Conservation (phyloP, 2,888 invertebrate species). For the Coleophora flavipennella region DNA sequence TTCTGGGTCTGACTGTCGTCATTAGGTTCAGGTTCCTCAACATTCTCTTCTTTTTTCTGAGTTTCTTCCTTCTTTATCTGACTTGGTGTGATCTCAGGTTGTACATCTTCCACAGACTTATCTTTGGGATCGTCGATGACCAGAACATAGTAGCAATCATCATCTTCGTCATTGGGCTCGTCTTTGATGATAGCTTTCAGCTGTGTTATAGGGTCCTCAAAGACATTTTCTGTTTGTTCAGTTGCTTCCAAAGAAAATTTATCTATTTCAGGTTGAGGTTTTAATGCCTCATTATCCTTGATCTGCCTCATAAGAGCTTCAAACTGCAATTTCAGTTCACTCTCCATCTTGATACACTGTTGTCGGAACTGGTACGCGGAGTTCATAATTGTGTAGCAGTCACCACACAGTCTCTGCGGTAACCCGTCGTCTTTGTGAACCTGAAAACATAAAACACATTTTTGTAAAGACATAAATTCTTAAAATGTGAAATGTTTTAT, state of each 20-base stretch:
- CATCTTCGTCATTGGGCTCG: constrained; percentile 57
- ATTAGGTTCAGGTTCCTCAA: constrained; percentile 7
- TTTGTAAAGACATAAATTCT: no score
- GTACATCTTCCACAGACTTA: constrained; percentile 6
- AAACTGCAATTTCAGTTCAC: constrained; percentile 48
- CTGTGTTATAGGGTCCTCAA: constrained; percentile 49
- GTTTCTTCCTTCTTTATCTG: constrained; percentile 11
- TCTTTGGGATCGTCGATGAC: constrained; percentile 53
- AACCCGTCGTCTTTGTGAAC: constrained; percentile 50
- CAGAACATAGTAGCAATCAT: constrained; percentile 62
- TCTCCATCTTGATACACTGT: constrained; percentile 62
- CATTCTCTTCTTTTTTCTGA: constrained; percentile 9
- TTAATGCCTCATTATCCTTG: constrained; percentile 19
- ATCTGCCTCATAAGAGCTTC: constrained; percentile 26
- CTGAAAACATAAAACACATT: constrained; percentile 38
- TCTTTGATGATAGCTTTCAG: constrained; percentile 51
- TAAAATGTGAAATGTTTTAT: no score
- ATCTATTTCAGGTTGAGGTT: constrained; percentile 18
- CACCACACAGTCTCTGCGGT: constrained; percentile 54
- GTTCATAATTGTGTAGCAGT: constrained; percentile 46
- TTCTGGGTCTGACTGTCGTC: constrained; percentile 3
- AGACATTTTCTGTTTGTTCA: constrained; percentile 20
- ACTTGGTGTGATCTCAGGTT: no score
- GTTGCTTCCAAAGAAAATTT: not conserved
- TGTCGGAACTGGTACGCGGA: constrained; percentile 55